phyloP scores from a whole-genome alignment of 2,888 invertebrate genomes.

The Volucella zonaria region DNA sequence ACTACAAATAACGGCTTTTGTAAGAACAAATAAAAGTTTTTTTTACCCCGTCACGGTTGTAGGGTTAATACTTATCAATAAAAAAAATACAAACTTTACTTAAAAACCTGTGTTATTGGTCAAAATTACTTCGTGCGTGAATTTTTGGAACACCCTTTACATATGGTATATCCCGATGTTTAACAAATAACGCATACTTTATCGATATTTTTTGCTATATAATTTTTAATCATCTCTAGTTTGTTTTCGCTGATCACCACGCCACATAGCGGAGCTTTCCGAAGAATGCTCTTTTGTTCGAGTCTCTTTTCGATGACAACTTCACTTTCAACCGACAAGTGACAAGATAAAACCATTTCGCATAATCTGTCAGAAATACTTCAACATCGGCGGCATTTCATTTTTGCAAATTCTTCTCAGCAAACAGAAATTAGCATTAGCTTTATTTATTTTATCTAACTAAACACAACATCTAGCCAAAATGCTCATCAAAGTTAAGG shows the following conservation, averaged over 20 bases:
- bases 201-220: no score
- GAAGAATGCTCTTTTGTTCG: background rate
- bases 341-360: slow-evolving; percentile 3
- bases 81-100: no score
- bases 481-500: slow-evolving; percentile 93
- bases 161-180: no score
- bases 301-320: slow-evolving; percentile 49
- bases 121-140: no score
- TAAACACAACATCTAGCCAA: slow-evolving; percentile 77
- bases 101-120: no score
- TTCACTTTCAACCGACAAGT: slow-evolving; percentile 10
- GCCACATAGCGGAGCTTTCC: slow-evolving; percentile 34
- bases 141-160: no score
- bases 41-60: no score
- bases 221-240: background rate
- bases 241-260: background rate
- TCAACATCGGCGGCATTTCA: slow-evolving; percentile 59
- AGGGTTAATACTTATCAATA: no score
- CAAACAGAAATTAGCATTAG: slow-evolving; percentile 20
- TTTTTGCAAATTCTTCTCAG: slow-evolving; percentile 48
- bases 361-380: slow-evolving; percentile 54
- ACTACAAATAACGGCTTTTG: no score
- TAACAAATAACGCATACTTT: no score
- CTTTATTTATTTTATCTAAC: slow-evolving; percentile 42
- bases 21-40: no score